Percentiles rank a stretch among this genome's conserved stretches.
Evolutionary conservation across 2,113 vertebrate genomes (phyloP).

Genomic region (Nematolebias whitei): DNA sequence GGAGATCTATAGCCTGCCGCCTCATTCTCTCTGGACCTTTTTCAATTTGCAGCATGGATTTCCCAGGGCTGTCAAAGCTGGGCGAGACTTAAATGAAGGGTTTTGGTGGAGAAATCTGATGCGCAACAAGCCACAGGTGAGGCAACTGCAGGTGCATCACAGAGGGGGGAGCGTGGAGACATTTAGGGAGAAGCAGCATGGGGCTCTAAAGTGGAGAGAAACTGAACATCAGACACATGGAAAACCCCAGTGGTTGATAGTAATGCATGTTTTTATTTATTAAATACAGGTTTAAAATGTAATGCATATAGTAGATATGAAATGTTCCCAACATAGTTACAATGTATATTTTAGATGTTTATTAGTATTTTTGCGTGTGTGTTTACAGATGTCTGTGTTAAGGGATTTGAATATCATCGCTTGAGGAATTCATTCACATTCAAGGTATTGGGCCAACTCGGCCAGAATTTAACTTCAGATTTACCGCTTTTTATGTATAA

Average conservation of each 20-base stretch:
- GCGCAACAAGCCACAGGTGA: slow-evolving; percentile 18
- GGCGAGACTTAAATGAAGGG: slow-evolving; percentile 33
- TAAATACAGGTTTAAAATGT: not conserved
- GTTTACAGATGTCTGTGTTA: not conserved
- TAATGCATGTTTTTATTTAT: not conserved
- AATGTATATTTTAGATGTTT: no score
- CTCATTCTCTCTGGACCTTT: slow-evolving; percentile 48
- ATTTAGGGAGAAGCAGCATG: slow-evolving; percentile 15
- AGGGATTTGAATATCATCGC: slow-evolving; percentile 35
- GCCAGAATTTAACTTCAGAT: not conserved
- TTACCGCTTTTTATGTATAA: not conserved
- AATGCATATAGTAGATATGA: no score
- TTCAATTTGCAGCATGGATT: slow-evolving; percentile 63
- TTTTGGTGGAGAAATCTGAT: slow-evolving; percentile 14
- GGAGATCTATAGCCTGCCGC: slow-evolving; percentile 18
- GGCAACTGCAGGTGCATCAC: slow-evolving; percentile 16
- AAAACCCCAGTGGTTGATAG: not conserved
- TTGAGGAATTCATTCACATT: not conserved
- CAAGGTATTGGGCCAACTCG: not conserved
- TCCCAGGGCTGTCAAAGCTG: slow-evolving; percentile 41
- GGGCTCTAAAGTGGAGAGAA: not conserved
- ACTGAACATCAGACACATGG: not conserved
- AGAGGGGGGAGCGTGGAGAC: slow-evolving; percentile 9
- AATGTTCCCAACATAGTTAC: no score
- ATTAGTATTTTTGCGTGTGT: not conserved